phyloP scores from a whole-genome alignment of 2,797 vertebrate species.

The Helicolenus hilgendorfi region DNA sequence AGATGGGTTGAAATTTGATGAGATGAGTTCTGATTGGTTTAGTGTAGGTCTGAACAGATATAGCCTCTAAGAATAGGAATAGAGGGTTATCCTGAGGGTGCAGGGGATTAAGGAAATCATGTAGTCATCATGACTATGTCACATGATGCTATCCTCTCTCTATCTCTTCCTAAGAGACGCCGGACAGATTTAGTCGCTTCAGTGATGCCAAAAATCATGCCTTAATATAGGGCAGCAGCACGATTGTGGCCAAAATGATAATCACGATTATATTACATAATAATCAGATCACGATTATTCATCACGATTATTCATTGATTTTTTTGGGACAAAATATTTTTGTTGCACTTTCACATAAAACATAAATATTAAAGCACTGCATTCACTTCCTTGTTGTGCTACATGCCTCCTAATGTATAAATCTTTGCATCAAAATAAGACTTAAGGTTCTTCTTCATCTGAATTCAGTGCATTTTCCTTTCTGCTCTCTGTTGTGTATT shows the following conservation, averaged over 20 bases:
- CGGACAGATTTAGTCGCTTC: background rate
- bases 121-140: slow-evolving; percentile 26
- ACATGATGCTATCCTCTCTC: background rate
- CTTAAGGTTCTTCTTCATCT: background rate
- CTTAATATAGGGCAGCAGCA: background rate
- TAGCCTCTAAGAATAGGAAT: slow-evolving; percentile 40
- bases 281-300: background rate
- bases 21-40: slow-evolving; percentile 35
- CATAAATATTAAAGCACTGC: background rate
- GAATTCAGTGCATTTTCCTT: background rate
- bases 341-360: background rate
- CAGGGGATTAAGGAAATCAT: slow-evolving; percentile 28
- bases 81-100: slow-evolving; percentile 16
- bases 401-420: background rate
- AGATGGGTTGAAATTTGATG: slow-evolving; percentile 21
- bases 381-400: background rate
- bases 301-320: background rate
- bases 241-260: background rate
- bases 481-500: no score
- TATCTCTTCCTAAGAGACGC: background rate
- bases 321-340: background rate
- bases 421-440: no score
- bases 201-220: background rate
- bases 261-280: background rate
- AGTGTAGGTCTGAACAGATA: slow-evolving; percentile 12